Base-by-base conservation (phyloP, 1,140 invertebrate species). In the Drosophila novamexicana region DNA sequence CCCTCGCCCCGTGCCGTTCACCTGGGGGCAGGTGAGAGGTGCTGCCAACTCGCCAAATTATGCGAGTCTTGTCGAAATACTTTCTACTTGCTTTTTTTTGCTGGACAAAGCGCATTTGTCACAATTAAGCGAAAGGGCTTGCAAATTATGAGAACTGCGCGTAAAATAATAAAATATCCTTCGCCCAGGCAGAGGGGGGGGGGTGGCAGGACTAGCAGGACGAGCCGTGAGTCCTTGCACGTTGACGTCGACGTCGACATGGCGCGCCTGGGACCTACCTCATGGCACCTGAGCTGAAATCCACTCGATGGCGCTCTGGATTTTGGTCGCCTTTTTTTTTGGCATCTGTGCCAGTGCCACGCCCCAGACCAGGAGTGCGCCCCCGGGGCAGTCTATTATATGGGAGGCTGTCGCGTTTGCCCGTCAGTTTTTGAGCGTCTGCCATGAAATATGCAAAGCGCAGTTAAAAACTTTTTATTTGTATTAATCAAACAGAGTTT, bases 401-500 rank as follows among this genome's bases (percentile, higher is more conserved):
- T 80, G 81, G 66, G 58, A 45, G 36, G 71, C 50, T 56, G 62
- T 47, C 61, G 68, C 36, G 39, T 65, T 53, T 52, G 54, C 22
- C 58, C 63, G 83, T 82, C 79, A 72, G 75, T 88, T 88, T 82
- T 83, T 88, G 76, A 86, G 77, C 75, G 77, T 80, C 49, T 63
- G 71, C 77, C 85, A 89, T 89, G 78, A 89, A 89, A 89, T 89
- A 89, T 89, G 85, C 84, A 89, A 64, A 89, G 78, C 82, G 80
- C 80, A 81, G 84, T 89, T 89, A 89, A 89, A 89, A 90, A 79
- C 77, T 89, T 84, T 88, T 89, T 89, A 89, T 89, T 89, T 89
- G 85, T 90, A 89, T 89, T 89, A 89, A 89, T 89, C 84, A 89
- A 89, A 89, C 84, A 89, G 82, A 89, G 74, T 80, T 89, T 73